A percentile compares a stretch with the other conserved stretches of the same genome.
phyloP scores from a whole-genome alignment of 1,140 invertebrate species.

The Ooceraea biroi region DNA sequence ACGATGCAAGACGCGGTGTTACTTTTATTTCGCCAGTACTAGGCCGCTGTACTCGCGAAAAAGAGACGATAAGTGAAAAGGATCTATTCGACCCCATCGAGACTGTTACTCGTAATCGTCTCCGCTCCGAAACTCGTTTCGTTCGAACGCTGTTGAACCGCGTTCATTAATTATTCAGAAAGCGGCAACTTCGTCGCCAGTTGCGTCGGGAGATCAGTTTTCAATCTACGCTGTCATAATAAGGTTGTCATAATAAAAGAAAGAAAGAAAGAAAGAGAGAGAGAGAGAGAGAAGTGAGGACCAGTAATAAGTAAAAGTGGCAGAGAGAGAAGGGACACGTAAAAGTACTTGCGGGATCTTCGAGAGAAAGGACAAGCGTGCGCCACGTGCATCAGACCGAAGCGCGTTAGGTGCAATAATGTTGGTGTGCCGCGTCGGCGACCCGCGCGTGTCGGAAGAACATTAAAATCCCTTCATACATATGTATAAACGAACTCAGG shows the following conservation, averaged over 20 bases:
- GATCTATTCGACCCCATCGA: background rate
- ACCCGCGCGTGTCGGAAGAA: constrained; percentile 68
- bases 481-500: constrained; percentile 73
- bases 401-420: constrained; percentile 71
- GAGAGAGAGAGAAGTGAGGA: constrained; percentile 1
- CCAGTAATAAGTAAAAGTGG: constrained; percentile 42
- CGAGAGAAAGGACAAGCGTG: constrained; percentile 25
- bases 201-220: constrained; percentile 26
- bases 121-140: background rate
- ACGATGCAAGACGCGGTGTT: background rate
- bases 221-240: constrained; percentile 52
- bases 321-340: constrained; percentile 25
- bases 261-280: no score
- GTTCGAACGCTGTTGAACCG: background rate
- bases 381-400: constrained; percentile 67
- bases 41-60: no score
- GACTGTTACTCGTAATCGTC: constrained; percentile 2
- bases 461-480: constrained; percentile 78
- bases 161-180: constrained; percentile 55
- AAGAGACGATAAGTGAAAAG: no score
- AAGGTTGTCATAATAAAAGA: background rate
- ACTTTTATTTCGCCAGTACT: background rate
- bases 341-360: constrained; percentile 60
- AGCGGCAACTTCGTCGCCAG: constrained; percentile 30
- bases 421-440: constrained; percentile 64